Evolutionary conservation across 2,888 invertebrate species (phyloP).

Genomic region (Xestia sexstrigata): DNA sequence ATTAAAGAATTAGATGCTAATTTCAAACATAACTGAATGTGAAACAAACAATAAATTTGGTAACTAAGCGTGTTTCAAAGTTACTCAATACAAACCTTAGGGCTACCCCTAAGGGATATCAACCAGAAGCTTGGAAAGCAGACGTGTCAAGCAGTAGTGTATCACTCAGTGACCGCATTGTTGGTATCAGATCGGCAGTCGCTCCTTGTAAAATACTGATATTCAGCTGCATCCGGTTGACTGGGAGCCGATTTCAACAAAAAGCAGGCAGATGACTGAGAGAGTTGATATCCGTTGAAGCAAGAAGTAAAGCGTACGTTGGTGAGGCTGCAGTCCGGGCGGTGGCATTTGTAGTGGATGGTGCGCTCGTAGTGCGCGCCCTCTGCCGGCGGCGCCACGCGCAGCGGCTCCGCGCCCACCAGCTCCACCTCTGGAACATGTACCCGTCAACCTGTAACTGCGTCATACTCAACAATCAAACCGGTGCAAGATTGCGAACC

Average conservation of each 20-base stretch:
- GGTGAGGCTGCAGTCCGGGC: slow-evolving; percentile 8
- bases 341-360: background rate
- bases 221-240: background rate
- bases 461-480: background rate
- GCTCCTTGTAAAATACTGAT: background rate
- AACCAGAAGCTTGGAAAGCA: background rate
- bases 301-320: slow-evolving; percentile 8
- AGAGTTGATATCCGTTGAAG: background rate
- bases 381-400: background rate
- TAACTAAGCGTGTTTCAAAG: too few species aligned
- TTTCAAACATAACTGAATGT: too few species aligned
- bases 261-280: background rate
- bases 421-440: background rate
- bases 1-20: too few species aligned
- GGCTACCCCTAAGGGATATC: too few species aligned
- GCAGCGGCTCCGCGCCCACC: accelerated
- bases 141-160: background rate
- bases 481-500: too few species aligned
- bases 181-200: background rate
- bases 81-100: too few species aligned
- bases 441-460: background rate
- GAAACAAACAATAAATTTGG: too few species aligned
- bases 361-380: background rate
- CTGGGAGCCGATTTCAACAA: background rate
- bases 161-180: background rate